phyloP scores from a whole-genome alignment of 2,888 invertebrate genomes.

The Lamellibrachia satsuma region DNA sequence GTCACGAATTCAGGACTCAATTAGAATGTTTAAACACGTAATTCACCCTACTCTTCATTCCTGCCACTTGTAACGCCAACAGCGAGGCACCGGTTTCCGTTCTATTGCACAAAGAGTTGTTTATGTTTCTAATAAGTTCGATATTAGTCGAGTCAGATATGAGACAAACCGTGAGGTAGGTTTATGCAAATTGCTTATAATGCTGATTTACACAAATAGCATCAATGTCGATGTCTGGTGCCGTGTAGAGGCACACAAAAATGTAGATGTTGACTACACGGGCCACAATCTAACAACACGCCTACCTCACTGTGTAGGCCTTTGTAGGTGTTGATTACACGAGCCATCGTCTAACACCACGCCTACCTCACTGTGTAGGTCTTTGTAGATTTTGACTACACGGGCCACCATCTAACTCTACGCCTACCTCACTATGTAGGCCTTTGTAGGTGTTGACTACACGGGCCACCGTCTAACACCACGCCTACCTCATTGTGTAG shows the following conservation, averaged over 20 bases:
- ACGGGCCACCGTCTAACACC: no score
- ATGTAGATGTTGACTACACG: neutral
- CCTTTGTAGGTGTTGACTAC: no score
- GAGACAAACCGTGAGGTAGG: neutral
- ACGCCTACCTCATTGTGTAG: no score
- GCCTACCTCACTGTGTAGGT: no score
- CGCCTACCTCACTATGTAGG: no score
- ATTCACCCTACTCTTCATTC: neutral
- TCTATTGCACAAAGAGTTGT: neutral
- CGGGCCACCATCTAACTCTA: no score
- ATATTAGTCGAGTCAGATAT: neutral
- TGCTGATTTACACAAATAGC: neutral
- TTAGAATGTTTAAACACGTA: neutral
- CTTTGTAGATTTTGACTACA: no score
- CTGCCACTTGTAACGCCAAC: neutral
- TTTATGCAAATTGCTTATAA: neutral
- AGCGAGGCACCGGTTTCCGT: neutral
- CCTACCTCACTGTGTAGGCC: no score
- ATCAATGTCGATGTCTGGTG: neutral
- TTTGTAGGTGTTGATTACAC: no score
- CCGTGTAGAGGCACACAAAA: neutral
- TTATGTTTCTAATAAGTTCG: neutral
- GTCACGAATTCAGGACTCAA: neutral
- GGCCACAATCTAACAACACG: no score
- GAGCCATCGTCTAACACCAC: no score